Conservation (phyloP, 2,113 vertebrate genomes). For the Ancistrus triradiatus region DNA sequence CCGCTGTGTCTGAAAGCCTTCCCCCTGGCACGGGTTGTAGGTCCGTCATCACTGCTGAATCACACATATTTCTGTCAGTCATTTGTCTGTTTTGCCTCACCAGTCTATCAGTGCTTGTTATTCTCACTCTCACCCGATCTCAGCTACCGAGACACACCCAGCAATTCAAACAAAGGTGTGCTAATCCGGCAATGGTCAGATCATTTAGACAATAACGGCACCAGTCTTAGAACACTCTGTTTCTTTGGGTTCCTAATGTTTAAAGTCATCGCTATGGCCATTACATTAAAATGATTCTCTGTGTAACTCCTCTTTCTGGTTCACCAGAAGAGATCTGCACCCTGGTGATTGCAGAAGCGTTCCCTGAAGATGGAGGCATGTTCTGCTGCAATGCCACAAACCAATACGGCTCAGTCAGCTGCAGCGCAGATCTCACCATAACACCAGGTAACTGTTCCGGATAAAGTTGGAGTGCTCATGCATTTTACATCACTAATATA, state of each 20-base stretch:
- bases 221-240: too few species aligned
- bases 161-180: too few species aligned
- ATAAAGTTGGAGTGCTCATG: too few species aligned
- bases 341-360: constrained; percentile 91
- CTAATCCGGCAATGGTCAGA: too few species aligned
- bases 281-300: background rate
- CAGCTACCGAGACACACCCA: too few species aligned
- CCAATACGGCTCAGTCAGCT: constrained; percentile 76
- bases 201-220: too few species aligned
- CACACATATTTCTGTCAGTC: background rate
- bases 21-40: background rate
- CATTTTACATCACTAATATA: too few species aligned
- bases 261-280: background rate
- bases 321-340: constrained; percentile 94
- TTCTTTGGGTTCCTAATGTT: too few species aligned
- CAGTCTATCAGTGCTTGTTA: background rate
- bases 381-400: constrained; percentile 87
- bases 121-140: background rate
- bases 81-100: background rate
- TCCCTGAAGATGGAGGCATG: constrained; percentile 89
- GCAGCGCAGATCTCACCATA: constrained; percentile 79
- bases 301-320: constrained; percentile 30
- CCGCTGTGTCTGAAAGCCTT: background rate
- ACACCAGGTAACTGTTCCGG: constrained; percentile 77
- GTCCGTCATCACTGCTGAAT: background rate